Percentiles rank a stretch among this genome's conserved stretches.
These are phyloP conservation scores for Calephelis perditalis DNA, from an alignment of 2,888 invertebrate genomes.

Conservation along the genomic window DNA sequence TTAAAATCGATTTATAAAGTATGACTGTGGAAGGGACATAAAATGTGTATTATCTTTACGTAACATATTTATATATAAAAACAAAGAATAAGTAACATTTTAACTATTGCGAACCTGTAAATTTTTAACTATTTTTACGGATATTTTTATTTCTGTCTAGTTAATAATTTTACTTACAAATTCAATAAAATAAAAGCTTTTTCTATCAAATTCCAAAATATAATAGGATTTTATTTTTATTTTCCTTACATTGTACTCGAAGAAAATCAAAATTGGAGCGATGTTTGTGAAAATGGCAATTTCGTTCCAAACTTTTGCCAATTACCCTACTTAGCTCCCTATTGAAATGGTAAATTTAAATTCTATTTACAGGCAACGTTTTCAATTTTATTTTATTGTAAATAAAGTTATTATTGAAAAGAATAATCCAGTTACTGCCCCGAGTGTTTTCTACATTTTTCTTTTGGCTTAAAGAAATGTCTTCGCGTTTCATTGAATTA, in stretches of 20 bases:
- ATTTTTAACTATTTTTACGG: no score
- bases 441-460: constrained; percentile 43
- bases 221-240: background rate
- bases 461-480: constrained; percentile 40
- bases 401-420: constrained; percentile 71
- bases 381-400: constrained; percentile 55
- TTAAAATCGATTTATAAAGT: no score
- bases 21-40: no score
- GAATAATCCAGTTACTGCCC: constrained; percentile 64
- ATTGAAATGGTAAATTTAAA: constrained; percentile 33
- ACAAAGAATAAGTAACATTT: no score
- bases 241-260: constrained; percentile 3
- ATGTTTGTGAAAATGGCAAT: constrained; percentile 13
- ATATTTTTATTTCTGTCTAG: no score
- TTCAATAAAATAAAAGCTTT: background rate
- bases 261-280: constrained; percentile 2
- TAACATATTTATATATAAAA: no score
- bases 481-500: constrained; percentile 60
- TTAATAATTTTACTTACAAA: background rate
- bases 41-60: no score
- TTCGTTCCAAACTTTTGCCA: constrained; percentile 23
- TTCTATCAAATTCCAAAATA: background rate
- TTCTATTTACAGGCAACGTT: constrained; percentile 35
- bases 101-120: no score
- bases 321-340: constrained; percentile 27